phyloP scores from a whole-genome alignment of 2,888 invertebrate species.

The Drosophila pegasa region DNA sequence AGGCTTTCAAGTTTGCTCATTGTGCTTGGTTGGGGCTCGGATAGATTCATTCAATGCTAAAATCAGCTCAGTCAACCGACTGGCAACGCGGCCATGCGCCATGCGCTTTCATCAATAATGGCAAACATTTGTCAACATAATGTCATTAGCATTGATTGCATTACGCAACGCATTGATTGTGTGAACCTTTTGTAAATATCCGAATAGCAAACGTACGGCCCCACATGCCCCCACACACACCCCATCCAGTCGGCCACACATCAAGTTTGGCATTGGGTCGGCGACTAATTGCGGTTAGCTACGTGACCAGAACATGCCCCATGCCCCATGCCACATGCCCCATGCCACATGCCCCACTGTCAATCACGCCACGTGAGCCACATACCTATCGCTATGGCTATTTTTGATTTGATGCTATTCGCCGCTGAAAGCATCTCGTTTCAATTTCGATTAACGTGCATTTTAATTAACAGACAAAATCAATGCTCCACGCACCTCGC shows the following conservation, averaged over 20 bases:
- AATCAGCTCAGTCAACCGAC: constrained; percentile 45
- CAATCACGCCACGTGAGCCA: constrained; percentile 29
- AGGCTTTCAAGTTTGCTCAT: constrained; percentile 12
- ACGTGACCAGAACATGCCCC: constrained; percentile 58
- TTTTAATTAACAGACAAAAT: constrained; percentile 69
- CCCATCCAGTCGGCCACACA: constrained; percentile 43
- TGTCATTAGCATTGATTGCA: constrained; percentile 81
- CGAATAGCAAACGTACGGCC: constrained; percentile 40
- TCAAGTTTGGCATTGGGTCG: constrained; percentile 67
- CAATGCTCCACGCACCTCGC: constrained; percentile 22
- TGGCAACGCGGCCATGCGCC: constrained; percentile 17
- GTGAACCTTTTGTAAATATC: constrained; percentile 73
- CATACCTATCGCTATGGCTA: constrained; percentile 29
- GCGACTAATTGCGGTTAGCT: constrained; percentile 75
- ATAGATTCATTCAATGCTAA: constrained; percentile 17
- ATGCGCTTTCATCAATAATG: constrained; percentile 76
- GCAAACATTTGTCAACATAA: constrained; percentile 80
- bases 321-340: constrained; percentile 11
- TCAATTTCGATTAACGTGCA: constrained; percentile 71
- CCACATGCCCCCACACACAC: not conserved
- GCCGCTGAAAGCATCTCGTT: constrained; percentile 32
- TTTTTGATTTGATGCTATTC: constrained; percentile 48
- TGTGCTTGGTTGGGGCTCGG: constrained; percentile 7
- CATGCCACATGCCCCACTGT: constrained; percentile 4
- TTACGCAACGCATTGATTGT: constrained; percentile 74